These are phyloP conservation scores for Psococerastis gibbosa DNA, from an alignment of 2,888 invertebrate species.

Conservation along the genomic window DNA sequence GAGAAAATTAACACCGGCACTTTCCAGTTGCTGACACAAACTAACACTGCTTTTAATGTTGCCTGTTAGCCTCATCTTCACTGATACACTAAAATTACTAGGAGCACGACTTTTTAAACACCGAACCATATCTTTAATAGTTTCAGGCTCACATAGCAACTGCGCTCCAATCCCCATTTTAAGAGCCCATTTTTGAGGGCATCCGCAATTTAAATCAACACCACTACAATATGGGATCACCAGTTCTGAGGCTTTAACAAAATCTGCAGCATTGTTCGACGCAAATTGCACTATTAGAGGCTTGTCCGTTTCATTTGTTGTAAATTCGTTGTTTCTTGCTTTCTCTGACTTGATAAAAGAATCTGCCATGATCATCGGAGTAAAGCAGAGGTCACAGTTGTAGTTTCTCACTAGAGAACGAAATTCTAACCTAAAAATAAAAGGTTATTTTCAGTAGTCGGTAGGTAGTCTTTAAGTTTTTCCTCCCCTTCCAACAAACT, in stretches of 20 bases:
- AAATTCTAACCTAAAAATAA: constrained; percentile 49
- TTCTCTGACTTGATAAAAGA: constrained; percentile 77
- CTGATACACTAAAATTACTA: constrained; percentile 64
- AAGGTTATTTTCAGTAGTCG: too few species aligned
- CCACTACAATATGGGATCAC: constrained; percentile 74
- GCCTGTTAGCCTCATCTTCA: constrained; percentile 71
- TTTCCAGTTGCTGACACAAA: constrained; percentile 59
- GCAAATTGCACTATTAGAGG: constrained; percentile 93
- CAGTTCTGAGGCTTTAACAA: constrained; percentile 67
- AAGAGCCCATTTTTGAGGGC: constrained; percentile 91
- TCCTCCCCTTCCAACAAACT: too few species aligned
- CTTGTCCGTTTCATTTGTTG: constrained; percentile 51
- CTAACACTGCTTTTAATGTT: constrained; percentile 54
- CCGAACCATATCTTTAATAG: constrained; percentile 59
- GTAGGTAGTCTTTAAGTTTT: too few species aligned
- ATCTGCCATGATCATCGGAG: constrained; percentile 93
- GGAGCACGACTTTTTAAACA: constrained; percentile 49
- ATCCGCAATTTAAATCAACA: constrained; percentile 93
- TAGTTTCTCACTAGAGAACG: constrained; percentile 56
- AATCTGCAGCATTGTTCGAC: constrained; percentile 62
- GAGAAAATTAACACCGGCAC: constrained; percentile 72
- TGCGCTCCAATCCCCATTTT: constrained; percentile 77
- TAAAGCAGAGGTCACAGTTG: constrained; percentile 75
- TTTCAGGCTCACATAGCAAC: constrained; percentile 62
- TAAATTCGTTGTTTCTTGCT: constrained; percentile 68